Evolutionary conservation across 2,888 invertebrate species (phyloP).

Genomic region (Saturnia japonica): DNA sequence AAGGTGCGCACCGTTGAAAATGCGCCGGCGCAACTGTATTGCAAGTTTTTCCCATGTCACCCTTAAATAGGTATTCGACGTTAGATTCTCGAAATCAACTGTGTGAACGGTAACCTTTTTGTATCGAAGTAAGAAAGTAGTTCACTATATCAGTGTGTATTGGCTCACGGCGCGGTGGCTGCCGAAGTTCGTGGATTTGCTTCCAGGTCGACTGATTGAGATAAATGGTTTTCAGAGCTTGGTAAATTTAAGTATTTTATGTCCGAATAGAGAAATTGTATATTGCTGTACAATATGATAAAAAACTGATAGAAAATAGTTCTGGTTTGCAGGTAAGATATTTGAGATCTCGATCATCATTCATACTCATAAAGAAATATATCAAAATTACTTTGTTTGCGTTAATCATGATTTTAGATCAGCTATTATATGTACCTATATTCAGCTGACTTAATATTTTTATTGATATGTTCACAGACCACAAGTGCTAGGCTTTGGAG

Average conservation of each 20-base stretch:
- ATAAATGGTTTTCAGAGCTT: background rate
- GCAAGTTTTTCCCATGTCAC: conserved; percentile 36
- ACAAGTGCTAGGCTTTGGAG: no score
- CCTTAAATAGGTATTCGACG: conserved; percentile 39
- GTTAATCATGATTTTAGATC: background rate
- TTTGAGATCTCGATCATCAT: background rate
- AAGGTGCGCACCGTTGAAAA: conserved; percentile 33
- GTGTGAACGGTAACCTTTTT: conserved; percentile 28
- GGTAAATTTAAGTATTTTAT: background rate
- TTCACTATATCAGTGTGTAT: conserved; percentile 8
- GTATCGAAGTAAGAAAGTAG: background rate
- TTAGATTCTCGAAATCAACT: conserved; percentile 45
- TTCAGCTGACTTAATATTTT: background rate
- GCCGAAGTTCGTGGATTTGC: background rate
- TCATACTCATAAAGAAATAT: background rate
- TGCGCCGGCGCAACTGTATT: conserved; percentile 24
- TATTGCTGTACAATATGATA: background rate
- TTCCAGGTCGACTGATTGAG: background rate
- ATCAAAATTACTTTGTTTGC: background rate
- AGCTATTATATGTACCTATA: background rate
- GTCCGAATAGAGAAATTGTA: background rate
- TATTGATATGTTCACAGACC: background rate
- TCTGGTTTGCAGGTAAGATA: background rate
- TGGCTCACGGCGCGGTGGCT: background rate
- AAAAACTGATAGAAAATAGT: background rate